These are phyloP conservation scores for Penaeus monodon DNA, from an alignment of 2,888 invertebrate genomes.

Conservation along the genomic window DNA sequence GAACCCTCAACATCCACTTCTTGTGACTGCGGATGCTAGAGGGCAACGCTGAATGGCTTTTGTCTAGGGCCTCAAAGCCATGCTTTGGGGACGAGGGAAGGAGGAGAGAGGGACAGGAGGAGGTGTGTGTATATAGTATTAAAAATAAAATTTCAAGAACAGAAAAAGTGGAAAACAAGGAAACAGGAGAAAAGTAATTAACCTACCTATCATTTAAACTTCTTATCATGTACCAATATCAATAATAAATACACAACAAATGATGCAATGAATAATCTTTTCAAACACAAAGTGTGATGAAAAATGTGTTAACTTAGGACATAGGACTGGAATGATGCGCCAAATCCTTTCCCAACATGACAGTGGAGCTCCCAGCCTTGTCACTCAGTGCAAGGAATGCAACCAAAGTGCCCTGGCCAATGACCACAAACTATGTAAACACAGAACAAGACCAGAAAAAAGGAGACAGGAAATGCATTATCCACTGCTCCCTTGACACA, in stretches of 20 bases:
- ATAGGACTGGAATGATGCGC: conserved; percentile 51
- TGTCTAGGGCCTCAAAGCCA: too few relatives aligned
- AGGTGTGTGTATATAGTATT: background rate
- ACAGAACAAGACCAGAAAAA: too few relatives aligned
- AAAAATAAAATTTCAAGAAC: conserved; percentile 38
- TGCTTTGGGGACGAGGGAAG: too few relatives aligned
- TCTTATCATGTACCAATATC: conserved; percentile 54
- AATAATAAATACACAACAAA: conserved; percentile 58
- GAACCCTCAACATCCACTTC: too few relatives aligned
- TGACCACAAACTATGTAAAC: too few relatives aligned
- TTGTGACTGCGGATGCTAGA: too few relatives aligned
- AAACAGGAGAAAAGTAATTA: conserved; percentile 38
- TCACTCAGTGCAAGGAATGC: conserved; percentile 9
- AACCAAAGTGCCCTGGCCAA: conserved; percentile 23
- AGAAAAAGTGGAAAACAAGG: background rate
- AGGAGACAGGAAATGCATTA: background rate
- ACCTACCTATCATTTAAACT: conserved; percentile 51
- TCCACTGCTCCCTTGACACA: background rate
- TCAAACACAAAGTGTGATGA: conserved; percentile 45
- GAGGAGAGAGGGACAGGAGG: too few relatives aligned
- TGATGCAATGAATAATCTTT: conserved; percentile 47
- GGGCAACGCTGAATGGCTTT: too few relatives aligned
- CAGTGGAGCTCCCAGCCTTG: conserved; percentile 36
- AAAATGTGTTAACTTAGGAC: conserved; percentile 35
- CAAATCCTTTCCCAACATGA: conserved; percentile 36